Base-by-base conservation (phyloP, 2,113 vertebrate species). In the Scomber scombrus region DNA sequence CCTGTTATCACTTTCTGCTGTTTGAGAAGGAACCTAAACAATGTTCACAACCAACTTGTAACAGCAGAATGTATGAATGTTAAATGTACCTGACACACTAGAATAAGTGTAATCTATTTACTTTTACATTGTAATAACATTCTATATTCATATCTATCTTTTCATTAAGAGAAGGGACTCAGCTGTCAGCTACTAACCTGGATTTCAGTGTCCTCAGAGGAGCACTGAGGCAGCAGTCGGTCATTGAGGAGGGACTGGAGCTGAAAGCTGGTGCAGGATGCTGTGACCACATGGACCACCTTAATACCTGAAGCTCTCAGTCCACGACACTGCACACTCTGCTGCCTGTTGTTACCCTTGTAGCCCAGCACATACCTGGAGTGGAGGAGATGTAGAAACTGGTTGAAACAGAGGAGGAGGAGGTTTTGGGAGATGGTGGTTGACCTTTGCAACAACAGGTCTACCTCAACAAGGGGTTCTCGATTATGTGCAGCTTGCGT, bases 401-500 rank as follows among this genome's bases (percentile, higher is more conserved):
- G 34, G 34, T 10, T 51, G 7, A 46, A 19, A 49, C 49, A 31
- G 18, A 26, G 47, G 26, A n/a, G 18, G 21, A 26, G 52, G 1
- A 47, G 34, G 23, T 26, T 11, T 1, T 21, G 43, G 16, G 7
- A 34, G 19, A 3, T 0, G 18, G 4, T 55, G 6, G 11, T n/a
- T 23, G 40, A 64, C 16, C 16, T 26, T 6, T 29, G 3, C 45
- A 18, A 31, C 23, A 15, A 43, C 5, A 50, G 10, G 19, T 2
- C 1, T 71, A 91, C 91, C 92, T 90, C 57, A 92, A 15, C 78
- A 99, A 89, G 16, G 98, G 97, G 85, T 97, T 98, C 92, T 99
- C 98, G 12, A 99, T 97, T 60, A 99, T 93, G 85, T 96, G 95
- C 45, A 99, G 94, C 84, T 97, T 98, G 62, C 96, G 96, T 85